A percentile compares a stretch with the other conserved stretches of the same genome.
phyloP scores from a whole-genome alignment of 2,797 vertebrate genomes.

The Eulemur rubriventer region DNA sequence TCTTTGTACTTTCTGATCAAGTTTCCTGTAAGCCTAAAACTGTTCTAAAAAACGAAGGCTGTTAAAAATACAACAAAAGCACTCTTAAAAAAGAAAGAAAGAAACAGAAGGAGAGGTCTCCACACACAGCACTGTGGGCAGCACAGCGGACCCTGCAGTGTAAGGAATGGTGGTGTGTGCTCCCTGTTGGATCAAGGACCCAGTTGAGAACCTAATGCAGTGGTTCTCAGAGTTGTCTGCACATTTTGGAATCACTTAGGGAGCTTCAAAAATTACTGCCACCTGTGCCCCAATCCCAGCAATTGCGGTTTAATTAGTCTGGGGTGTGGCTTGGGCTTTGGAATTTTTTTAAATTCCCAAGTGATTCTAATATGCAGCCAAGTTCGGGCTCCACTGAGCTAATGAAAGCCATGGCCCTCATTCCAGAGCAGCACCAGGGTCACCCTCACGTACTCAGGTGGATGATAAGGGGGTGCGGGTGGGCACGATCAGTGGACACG shows the following conservation, averaged over 20 bases:
- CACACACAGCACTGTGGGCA: no score
- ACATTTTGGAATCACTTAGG: background rate
- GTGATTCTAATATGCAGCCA: background rate
- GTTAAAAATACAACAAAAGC: background rate
- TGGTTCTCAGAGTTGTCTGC: background rate
- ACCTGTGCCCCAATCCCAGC: background rate
- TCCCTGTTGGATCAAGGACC: background rate
- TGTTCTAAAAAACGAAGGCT: background rate
- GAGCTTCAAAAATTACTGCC: background rate
- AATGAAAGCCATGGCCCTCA: background rate
- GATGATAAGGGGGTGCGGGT: accelerated
- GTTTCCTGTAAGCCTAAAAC: background rate
- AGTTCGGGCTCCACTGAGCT: background rate
- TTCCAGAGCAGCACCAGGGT: background rate
- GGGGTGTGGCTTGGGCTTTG: background rate
- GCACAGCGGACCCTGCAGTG: background rate
- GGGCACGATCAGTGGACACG: background rate
- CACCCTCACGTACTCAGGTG: background rate
- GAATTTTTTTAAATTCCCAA: background rate
- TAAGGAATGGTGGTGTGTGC: background rate
- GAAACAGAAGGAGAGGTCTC: background rate
- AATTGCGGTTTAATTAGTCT: background rate
- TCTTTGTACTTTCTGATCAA: background rate
- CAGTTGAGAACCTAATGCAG: background rate
- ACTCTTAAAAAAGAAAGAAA: background rate